Percentiles rank a stretch among this genome's conserved stretches.
These are phyloP conservation scores for Burhinus bistriatus DNA, from an alignment of 2,113 vertebrate genomes.

Conservation along the genomic window DNA sequence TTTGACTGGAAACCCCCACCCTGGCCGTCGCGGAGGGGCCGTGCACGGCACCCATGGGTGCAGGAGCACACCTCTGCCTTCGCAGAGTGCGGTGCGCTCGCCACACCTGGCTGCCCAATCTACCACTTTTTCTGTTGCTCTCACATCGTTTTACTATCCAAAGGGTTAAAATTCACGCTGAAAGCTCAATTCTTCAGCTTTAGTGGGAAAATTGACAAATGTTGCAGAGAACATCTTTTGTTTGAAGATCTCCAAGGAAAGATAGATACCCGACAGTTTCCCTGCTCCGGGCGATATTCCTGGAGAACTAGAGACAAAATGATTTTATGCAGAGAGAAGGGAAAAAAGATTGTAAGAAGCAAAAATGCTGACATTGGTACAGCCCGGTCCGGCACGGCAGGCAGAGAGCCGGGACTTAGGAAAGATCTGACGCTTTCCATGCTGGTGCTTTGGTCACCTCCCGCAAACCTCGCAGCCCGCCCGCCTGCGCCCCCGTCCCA, in stretches of 20 bases:
- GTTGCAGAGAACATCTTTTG: neutral
- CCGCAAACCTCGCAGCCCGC: neutral
- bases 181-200: neutral
- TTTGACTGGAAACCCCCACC: accelerated
- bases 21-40: neutral
- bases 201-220: neutral
- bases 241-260: neutral
- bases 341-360: neutral
- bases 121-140: accelerated
- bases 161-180: neutral
- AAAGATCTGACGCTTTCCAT: neutral
- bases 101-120: neutral
- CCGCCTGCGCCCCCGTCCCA: neutral
- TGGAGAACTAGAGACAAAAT: neutral
- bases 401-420: neutral
- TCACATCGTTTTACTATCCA: accelerated
- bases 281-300: neutral
- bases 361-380: neutral
- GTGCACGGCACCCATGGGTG: accelerated
- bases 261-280: neutral
- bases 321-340: neutral
- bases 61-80: accelerated
- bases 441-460: neutral
- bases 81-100: accelerated
- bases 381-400: neutral